phyloP scores from a whole-genome alignment of 2,797 vertebrate species.

The Poeciliopsis gracilis region DNA sequence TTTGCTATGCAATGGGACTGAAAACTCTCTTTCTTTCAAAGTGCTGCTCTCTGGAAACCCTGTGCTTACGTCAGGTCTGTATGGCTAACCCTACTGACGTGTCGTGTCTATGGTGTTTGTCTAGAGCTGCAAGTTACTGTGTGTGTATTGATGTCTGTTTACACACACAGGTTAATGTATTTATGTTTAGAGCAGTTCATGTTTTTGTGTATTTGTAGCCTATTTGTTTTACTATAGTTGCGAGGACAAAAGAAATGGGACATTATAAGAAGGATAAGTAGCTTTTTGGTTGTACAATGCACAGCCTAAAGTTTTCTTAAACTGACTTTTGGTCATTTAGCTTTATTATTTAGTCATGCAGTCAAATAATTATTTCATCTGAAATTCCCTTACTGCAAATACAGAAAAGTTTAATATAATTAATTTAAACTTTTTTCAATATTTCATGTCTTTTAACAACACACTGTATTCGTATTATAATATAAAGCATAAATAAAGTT shows the following conservation, averaged over 20 bases:
- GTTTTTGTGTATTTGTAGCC: constrained; percentile 43
- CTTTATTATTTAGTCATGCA: background rate
- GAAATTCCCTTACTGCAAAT: background rate
- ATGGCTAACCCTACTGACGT: constrained; percentile 72
- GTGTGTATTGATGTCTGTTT: constrained; percentile 54
- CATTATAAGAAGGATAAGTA: background rate
- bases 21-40: constrained; percentile 81
- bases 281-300: background rate
- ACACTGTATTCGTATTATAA: background rate
- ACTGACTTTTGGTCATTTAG: background rate
- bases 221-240: constrained; percentile 66
- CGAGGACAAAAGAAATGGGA: constrained; percentile 37
- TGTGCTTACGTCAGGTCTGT: constrained; percentile 86
- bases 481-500: background rate
- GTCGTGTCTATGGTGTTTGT: constrained; percentile 59
- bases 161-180: constrained; percentile 48
- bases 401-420: background rate
- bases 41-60: constrained; percentile 86
- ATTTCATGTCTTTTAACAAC: background rate
- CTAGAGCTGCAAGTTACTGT: constrained; percentile 55
- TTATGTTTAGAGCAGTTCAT: constrained; percentile 52
- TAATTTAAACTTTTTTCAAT: background rate
- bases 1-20: constrained; percentile 74
- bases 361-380: background rate
- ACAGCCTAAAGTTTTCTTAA: background rate